Evolutionary conservation across 2,113 vertebrate genomes (phyloP).

Genomic region (Ceyx melanurus): DNA sequence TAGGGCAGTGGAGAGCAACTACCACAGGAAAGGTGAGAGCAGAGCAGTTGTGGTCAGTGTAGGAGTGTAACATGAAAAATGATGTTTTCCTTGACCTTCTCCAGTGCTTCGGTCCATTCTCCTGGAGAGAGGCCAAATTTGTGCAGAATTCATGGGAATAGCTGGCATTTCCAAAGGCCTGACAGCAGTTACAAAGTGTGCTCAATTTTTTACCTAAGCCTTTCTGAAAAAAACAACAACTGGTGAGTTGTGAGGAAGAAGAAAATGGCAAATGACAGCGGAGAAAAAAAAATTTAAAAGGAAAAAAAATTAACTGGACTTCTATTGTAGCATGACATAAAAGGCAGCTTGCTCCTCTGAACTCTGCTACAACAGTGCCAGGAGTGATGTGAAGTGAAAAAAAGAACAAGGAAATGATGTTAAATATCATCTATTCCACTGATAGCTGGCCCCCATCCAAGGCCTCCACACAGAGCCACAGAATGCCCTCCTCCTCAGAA

Average conservation of each 20-base stretch:
- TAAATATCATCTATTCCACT: background rate
- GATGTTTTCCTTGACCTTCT: background rate
- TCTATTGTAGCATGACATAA: background rate
- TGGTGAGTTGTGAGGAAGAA: background rate
- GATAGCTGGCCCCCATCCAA: constrained; percentile 1
- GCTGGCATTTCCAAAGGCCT: background rate
- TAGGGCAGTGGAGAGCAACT: background rate
- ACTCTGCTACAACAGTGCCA: background rate
- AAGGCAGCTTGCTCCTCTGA: background rate
- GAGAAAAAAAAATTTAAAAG: background rate
- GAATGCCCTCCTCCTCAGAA: background rate
- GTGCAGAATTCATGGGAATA: background rate
- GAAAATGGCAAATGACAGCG: background rate
- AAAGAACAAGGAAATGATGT: constrained; percentile 12
- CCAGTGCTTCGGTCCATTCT: background rate
- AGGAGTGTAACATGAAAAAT: constrained; percentile 28
- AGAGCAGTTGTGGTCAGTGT: background rate
- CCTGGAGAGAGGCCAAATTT: constrained; percentile 40
- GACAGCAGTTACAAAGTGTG: background rate
- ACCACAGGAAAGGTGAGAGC: background rate
- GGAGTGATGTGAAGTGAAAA: background rate
- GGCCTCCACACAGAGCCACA: background rate
- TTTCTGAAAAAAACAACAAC: background rate
- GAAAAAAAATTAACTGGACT: background rate
- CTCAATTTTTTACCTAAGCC: background rate